Conservation (phyloP, 1,140 invertebrate species). For the Andricus grossulariae region DNA sequence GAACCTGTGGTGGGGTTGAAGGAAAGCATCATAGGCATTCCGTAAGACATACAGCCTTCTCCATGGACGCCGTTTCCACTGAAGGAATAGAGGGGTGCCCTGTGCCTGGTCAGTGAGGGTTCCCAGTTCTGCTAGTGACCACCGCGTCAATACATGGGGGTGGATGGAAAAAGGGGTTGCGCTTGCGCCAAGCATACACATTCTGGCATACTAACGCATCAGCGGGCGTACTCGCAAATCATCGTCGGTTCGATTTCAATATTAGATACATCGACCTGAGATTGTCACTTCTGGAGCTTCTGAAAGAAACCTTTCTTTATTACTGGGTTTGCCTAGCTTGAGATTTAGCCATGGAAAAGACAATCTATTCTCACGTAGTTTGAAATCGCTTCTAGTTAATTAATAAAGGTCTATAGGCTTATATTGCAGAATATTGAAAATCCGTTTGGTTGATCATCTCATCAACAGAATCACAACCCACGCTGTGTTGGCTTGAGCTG, state of each 20-base stretch:
- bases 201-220: constrained; percentile 57
- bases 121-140: constrained; percentile 66
- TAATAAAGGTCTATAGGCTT: too few relatives aligned
- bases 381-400: too few relatives aligned
- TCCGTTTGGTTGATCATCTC: background rate
- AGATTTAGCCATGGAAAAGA: too few relatives aligned
- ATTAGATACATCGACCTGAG: constrained; percentile 45
- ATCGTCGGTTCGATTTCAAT: constrained; percentile 53
- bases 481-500: background rate
- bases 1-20: constrained; percentile 50
- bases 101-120: constrained; percentile 66
- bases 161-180: constrained; percentile 67
- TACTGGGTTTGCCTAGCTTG: background rate
- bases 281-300: constrained; percentile 41
- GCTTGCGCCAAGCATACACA: constrained; percentile 64
- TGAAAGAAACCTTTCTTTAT: constrained; percentile 43
- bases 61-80: constrained; percentile 58
- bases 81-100: constrained; percentile 60
- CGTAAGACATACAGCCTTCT: constrained; percentile 68
- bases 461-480: background rate
- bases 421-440: background rate
- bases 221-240: constrained; percentile 47
- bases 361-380: too few relatives aligned
- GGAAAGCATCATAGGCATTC: constrained; percentile 72
- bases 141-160: constrained; percentile 72